A percentile compares a stretch with the other conserved stretches of the same genome.
phyloP scores from a whole-genome alignment of 2,888 invertebrate species.

The Archaeoteleia sp. region DNA sequence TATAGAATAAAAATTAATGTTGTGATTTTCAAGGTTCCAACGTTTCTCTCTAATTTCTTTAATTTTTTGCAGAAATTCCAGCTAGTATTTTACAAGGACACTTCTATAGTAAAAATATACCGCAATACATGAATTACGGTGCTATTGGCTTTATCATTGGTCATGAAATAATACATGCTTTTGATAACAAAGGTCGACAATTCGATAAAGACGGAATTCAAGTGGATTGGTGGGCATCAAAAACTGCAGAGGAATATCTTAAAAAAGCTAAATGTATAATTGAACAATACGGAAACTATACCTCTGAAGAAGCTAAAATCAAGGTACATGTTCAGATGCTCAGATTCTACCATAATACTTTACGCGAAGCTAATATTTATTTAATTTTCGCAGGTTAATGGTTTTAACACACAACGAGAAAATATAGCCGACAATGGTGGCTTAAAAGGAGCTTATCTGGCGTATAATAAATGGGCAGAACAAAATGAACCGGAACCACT shows the following conservation, averaged over 20 bases:
- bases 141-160: slow-evolving; percentile 94
- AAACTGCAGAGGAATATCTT: slow-evolving; percentile 88
- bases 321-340: slow-evolving; percentile 85
- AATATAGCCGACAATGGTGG: slow-evolving; percentile 94
- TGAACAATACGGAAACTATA: slow-evolving; percentile 93
- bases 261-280: slow-evolving; percentile 93
- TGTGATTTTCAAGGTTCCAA: too few relatives aligned
- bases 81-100: slow-evolving; percentile 94
- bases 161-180: slow-evolving; percentile 95
- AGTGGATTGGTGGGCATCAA: slow-evolving; percentile 93
- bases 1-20: background rate
- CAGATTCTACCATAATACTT: too few relatives aligned
- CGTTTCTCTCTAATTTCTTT: background rate
- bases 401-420: slow-evolving; percentile 74
- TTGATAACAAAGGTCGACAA: slow-evolving; percentile 91
- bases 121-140: slow-evolving; percentile 93
- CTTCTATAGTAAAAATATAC: slow-evolving; percentile 91
- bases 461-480: slow-evolving; percentile 84
- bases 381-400: slow-evolving; percentile 75
- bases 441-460: slow-evolving; percentile 90
- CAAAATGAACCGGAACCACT: slow-evolving; percentile 80
- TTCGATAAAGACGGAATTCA: slow-evolving; percentile 97
- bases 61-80: slow-evolving; percentile 85
- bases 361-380: slow-evolving; percentile 78
- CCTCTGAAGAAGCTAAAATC: slow-evolving; percentile 84